These are phyloP conservation scores for Lucilia cuprina DNA, from an alignment of 1,140 invertebrate genomes.

Conservation along the genomic window DNA sequence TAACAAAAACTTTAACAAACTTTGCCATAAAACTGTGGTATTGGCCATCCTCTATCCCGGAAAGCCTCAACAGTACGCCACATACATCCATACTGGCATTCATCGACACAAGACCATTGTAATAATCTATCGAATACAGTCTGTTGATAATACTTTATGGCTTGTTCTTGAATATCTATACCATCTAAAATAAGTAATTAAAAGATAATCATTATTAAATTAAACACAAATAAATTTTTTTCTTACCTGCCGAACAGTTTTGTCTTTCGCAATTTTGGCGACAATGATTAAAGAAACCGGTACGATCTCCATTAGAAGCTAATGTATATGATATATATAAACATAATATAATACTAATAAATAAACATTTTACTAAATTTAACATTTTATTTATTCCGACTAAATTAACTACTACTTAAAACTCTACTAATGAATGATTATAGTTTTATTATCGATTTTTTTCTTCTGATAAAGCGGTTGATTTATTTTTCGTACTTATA, in stretches of 20 bases:
- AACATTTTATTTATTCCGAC: neutral
- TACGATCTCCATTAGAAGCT: constrained; percentile 54
- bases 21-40: constrained; percentile 97
- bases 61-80: constrained; percentile 90
- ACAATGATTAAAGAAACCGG: constrained; percentile 59
- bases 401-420: neutral
- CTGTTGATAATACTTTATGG: constrained; percentile 63
- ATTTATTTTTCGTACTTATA: neutral
- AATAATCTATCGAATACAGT: constrained; percentile 68
- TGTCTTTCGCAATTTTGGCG: constrained; percentile 55
- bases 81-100: constrained; percentile 91
- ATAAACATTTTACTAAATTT: constrained; percentile 26
- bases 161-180: constrained; percentile 64
- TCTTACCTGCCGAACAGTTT: constrained; percentile 56
- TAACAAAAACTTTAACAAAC: constrained; percentile 66
- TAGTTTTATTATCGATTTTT: neutral
- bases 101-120: constrained; percentile 80
- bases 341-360: constrained; percentile 35
- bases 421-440: neutral
- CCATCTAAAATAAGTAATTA: constrained; percentile 64
- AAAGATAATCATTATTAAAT: neutral
- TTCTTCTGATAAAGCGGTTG: neutral
- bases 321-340: constrained; percentile 9
- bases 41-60: constrained; percentile 69
- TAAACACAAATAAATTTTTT: too few species aligned